phyloP scores from a whole-genome alignment of 1,140 invertebrate species.

The Trichonephila clavipes region DNA sequence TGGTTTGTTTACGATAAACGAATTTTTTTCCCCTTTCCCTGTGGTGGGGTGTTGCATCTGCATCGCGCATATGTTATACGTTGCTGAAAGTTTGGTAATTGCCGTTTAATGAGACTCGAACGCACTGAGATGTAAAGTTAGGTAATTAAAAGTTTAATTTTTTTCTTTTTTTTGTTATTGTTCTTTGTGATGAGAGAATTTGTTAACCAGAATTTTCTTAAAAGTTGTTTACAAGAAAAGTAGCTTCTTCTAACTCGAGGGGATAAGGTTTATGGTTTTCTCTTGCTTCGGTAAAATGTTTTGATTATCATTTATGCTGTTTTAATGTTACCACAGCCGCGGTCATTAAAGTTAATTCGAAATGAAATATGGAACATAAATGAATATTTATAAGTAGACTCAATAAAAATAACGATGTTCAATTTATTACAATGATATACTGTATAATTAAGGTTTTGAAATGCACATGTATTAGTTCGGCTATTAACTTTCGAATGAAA shows the following conservation, averaged over 20 bases:
- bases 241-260: not conserved
- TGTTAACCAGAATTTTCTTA: not conserved
- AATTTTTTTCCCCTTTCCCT: not conserved
- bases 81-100: slow-evolving; percentile 1
- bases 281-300: not conserved
- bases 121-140: not conserved
- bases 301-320: not conserved
- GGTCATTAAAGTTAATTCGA: too few relatives aligned
- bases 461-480: too few relatives aligned
- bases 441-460: too few relatives aligned
- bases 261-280: not conserved
- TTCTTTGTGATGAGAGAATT: not conserved
- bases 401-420: too few relatives aligned
- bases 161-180: not conserved
- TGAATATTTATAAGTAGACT: too few relatives aligned
- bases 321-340: not conserved
- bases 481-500: too few relatives aligned
- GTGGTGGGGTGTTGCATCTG: not conserved
- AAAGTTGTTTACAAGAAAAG: not conserved
- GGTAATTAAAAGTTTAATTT: not conserved
- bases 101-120: not conserved
- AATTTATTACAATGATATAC: too few relatives aligned
- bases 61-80: not conserved
- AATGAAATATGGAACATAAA: too few relatives aligned
- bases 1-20: slow-evolving; percentile 12